Evolutionary conservation across 2,113 vertebrate species (phyloP).

Genomic region (Odontesthes bonariensis): DNA sequence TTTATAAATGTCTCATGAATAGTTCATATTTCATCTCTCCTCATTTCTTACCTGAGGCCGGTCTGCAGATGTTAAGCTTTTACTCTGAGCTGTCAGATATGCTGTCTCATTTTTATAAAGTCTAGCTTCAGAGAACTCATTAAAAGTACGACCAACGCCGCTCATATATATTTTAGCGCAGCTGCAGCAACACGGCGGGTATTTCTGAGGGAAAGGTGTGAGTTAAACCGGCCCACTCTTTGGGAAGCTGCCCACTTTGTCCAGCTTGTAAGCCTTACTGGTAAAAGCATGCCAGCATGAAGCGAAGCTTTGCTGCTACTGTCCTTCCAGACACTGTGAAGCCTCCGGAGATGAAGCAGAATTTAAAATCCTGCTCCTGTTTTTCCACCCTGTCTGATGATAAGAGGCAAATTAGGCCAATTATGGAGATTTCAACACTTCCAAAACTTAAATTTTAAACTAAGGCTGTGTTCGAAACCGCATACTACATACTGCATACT

Average conservation of each 20-base stretch:
- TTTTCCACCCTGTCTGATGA: conserved; percentile 1
- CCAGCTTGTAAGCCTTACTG: too few species aligned
- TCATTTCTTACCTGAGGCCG: not conserved
- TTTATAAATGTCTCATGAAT: not conserved
- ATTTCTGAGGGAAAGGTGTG: too few species aligned
- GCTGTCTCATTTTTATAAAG: not conserved
- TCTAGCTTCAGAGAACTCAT: not conserved
- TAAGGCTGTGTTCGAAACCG: too few species aligned
- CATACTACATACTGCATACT: too few species aligned
- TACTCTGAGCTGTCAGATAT: conserved; percentile 3
- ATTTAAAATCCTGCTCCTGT: too few species aligned
- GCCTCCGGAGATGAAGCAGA: too few species aligned
- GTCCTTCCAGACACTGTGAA: not conserved
- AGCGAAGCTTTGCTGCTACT: not conserved
- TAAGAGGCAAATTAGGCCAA: not conserved
- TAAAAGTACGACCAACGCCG: not conserved
- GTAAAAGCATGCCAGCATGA: not conserved
- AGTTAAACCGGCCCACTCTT: too few species aligned
- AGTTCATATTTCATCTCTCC: not conserved
- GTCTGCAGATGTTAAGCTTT: not conserved
- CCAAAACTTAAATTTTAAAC: not conserved
- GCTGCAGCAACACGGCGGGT: not conserved
- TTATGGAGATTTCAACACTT: not conserved
- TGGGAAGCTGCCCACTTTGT: too few species aligned
- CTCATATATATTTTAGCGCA: not conserved